phyloP scores from a whole-genome alignment of 2,113 vertebrate genomes.

The Lontra canadensis region DNA sequence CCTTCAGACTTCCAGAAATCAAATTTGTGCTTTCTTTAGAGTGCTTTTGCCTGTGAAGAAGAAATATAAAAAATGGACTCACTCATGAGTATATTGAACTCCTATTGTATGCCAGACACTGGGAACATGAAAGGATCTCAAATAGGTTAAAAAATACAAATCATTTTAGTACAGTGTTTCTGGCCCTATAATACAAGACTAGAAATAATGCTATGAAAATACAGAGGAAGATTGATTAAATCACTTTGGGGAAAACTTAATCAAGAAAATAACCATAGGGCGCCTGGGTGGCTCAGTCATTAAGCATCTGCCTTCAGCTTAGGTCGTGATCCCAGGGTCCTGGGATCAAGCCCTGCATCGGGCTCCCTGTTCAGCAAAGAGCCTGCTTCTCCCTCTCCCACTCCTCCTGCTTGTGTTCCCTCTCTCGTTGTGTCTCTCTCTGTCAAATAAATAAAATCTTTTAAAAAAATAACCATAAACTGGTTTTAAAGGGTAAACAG shows the following conservation, averaged over 20 bases:
- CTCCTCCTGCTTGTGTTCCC: no score
- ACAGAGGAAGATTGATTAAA: neutral
- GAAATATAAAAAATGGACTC: neutral
- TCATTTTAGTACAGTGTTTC: neutral
- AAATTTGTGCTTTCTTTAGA: neutral
- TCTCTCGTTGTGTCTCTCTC: no score
- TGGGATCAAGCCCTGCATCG: no score
- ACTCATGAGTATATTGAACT: neutral
- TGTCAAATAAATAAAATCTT: no score
- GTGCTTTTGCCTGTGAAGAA: constrained; percentile 7
- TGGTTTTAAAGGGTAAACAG: neutral
- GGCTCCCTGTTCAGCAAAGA: no score
- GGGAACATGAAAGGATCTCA: neutral
- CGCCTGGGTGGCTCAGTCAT: no score
- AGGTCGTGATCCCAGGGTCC: no score
- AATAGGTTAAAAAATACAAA: neutral
- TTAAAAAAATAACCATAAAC: neutral
- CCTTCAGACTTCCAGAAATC: neutral
- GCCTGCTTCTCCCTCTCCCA: no score
- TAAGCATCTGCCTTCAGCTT: no score
- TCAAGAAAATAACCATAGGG: neutral
- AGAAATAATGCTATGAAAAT: neutral
- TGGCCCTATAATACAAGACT: neutral
- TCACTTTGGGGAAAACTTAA: neutral
- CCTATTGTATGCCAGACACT: neutral